Base-by-base conservation (phyloP, 2,797 vertebrate species). In the Bradypus variegatus region DNA sequence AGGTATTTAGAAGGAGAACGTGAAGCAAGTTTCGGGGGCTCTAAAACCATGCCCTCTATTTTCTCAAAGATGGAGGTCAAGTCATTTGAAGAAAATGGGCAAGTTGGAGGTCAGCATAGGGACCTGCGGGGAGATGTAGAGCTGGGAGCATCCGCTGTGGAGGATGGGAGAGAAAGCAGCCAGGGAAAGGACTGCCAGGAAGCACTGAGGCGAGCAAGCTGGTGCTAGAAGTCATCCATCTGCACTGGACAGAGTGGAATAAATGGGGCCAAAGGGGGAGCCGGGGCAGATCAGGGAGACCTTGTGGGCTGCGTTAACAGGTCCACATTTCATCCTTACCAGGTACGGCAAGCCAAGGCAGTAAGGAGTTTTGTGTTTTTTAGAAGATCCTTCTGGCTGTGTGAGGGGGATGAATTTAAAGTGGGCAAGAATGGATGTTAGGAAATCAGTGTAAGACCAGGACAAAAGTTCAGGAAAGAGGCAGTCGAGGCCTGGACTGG, bases 261-360 rank as follows among this genome's bases (percentile, higher is more conserved):
- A 33, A 84, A 50, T 6, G 19, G 67, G 58, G 25, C 38, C 83
- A 16, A 13, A 12, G 14, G 10, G 3, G 27, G 25, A 58, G 4
- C 23, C 64, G 81, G 53, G 38, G 8, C 55, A 62, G 18, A 41
- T 38, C 4, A 2, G 3, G 1, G 9, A 55, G 6, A n/a, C 58
- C 25, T 50, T 11, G 1, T 29, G 41, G 36, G 33, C 15, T 64
- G 58, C 1, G 0, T n/a, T 10, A n/a, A 4, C 6, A 6, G 45
- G 36, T 21, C 45, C 14, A 19, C 25, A 72, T n/a, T 73, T 81
- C 65, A 72, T 58, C 90, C 50, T 84, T 69, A 75, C 11, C 6
- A 6, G 48, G 16, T 29, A 58, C 6, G 7, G n/a, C 14, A 86
- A 67, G 12, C 21, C 58, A 79, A 23, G n/a, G 8, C 29, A 81